Percentiles rank a stretch among this genome's conserved stretches.
Conservation (phyloP, 1,140 invertebrate genomes). For the Muscidifurax raptorellus region DNA sequence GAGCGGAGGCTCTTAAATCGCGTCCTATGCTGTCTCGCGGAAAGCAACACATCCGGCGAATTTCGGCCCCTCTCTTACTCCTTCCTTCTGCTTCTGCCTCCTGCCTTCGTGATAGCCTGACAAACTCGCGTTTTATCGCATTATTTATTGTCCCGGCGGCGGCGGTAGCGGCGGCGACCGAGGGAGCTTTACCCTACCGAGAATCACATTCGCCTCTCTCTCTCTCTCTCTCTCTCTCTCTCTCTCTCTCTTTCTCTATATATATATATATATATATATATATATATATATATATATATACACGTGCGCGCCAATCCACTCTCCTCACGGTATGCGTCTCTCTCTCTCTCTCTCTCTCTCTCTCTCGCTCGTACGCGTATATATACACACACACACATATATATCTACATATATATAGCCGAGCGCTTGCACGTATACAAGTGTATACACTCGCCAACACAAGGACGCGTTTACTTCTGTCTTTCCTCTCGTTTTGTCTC, state of each 20-base stretch:
- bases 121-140: conserved; percentile 76
- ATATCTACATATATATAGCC: background rate
- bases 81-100: conserved; percentile 24
- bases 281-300: background rate
- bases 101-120: conserved; percentile 69
- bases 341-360: conserved; percentile 14
- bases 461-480: conserved; percentile 36
- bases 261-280: background rate
- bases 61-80: conserved; percentile 51
- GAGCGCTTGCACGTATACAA: background rate
- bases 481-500: conserved; percentile 40
- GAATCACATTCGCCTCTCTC: conserved; percentile 59
- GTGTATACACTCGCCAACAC: conserved; percentile 32
- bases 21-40: conserved; percentile 46
- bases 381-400: no score
- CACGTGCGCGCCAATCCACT: conserved; percentile 55
- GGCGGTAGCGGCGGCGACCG: conserved; percentile 36
- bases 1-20: conserved; percentile 47
- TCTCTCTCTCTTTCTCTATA: no score
- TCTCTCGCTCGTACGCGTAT: background rate
- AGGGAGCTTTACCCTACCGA: conserved; percentile 61
- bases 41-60: conserved; percentile 55
- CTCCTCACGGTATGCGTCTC: conserved; percentile 39
- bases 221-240: no score
- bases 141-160: conserved; percentile 72